Base-by-base conservation (phyloP, 2,888 invertebrate species). In the Lamellibrachia columna region DNA sequence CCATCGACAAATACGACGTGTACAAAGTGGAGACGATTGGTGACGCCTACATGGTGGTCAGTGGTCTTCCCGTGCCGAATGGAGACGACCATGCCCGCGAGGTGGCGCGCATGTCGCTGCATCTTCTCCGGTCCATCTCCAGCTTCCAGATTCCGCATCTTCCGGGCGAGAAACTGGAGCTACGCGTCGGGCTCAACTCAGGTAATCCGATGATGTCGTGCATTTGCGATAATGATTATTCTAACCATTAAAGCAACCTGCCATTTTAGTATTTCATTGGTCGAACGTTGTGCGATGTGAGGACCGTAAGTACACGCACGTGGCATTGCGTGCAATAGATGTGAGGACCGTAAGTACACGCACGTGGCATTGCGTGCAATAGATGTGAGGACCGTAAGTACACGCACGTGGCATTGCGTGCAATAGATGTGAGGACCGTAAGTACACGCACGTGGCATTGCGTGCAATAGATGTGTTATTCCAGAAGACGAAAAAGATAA, bases 1-100 rank as follows among this genome's bases (percentile, higher is more conserved):
- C 60, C 28, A 93, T 94, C 22, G 94, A 94, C 58, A 75, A 91
- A 15, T 94, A 93, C 92, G 93, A 93, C 75, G 94, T 94, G 8
- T 94, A 94, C 93, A 94, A 94, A 55, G 94, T 94, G 93, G 94
- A 94, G 92, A 94, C 94, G 6, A 94, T 94, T 22, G 94, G 94
- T 15, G 94, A 94, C 91, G 92, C 93, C 3, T 94, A 94, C 92
- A 93, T 93, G 92, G 93, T 93, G 22, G 93, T 91, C 40, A 91
- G 91, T 11, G 93, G 93, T 52, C 58, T 90, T 52, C 93, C 93
- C 52, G 93, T 91, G 53, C 28, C 60, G 58, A 93, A 91, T 52
- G 58, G 58, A 7, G 93, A 92, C n/a, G 91, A 92, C 90, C 93
- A 93, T 90, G 93, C 92, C 53, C 22, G 60, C 28, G 92, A 93